phyloP scores from a whole-genome alignment of 1,140 invertebrate species.

The Ceratitis capitata region DNA sequence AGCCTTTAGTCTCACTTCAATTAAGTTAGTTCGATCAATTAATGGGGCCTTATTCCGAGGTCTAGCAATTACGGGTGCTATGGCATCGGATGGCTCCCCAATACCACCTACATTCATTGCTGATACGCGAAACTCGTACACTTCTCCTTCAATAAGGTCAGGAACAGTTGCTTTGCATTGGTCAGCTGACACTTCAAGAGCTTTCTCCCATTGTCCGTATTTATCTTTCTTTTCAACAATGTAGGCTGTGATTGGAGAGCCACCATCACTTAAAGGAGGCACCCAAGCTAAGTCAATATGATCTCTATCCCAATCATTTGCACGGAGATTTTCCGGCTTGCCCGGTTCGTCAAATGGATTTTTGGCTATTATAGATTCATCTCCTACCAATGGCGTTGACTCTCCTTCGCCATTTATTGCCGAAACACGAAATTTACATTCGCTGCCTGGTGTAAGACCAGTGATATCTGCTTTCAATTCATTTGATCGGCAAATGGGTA shows the following conservation, averaged over 20 bases:
- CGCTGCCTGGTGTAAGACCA: conserved; percentile 87
- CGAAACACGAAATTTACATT: conserved; percentile 94
- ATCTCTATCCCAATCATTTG: conserved; percentile 96
- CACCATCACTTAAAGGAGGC: conserved; percentile 83
- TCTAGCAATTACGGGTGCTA: conserved; percentile 93
- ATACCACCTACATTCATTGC: conserved; percentile 94
- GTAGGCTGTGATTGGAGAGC: conserved; percentile 87
- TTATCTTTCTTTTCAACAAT: conserved; percentile 94
- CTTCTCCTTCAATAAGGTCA: conserved; percentile 89
- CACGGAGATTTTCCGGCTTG: conserved; percentile 88
- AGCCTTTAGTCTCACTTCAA: conserved; percentile 90
- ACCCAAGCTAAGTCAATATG: conserved; percentile 91
- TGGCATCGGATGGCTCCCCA: conserved; percentile 91
- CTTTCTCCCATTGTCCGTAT: conserved; percentile 90
- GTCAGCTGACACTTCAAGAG: conserved; percentile 74
- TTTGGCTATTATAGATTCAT: conserved; percentile 89
- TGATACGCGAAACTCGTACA: conserved; percentile 90
- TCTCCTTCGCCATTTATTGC: conserved; percentile 97
- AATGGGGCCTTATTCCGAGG: conserved; percentile 92
- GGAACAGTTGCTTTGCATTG: conserved; percentile 86
- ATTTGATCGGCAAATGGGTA: conserved; percentile 84
- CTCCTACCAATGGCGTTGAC: conserved; percentile 90
- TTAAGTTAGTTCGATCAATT: conserved; percentile 86
- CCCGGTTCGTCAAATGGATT: conserved; percentile 97
- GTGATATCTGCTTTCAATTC: conserved; percentile 87